Conservation (phyloP, 2,888 invertebrate genomes). For the Conistra vaccinii region DNA sequence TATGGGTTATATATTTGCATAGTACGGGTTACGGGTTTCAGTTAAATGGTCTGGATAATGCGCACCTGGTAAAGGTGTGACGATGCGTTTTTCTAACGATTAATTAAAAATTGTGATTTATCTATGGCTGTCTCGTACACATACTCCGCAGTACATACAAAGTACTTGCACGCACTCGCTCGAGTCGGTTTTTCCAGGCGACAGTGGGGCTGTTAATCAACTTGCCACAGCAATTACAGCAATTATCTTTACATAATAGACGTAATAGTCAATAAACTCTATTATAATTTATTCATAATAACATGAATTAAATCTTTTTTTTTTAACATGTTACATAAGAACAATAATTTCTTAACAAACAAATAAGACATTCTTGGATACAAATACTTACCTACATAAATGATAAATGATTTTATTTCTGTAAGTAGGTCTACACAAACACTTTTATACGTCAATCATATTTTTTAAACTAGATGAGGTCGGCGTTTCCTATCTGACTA, state of each 20-base stretch:
- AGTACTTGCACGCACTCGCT: conserved; percentile 2
- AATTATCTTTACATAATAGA: conserved; percentile 57
- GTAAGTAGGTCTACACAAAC: too few relatives aligned
- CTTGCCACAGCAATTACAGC: conserved; percentile 45
- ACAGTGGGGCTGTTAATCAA: conserved; percentile 49
- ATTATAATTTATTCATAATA: conserved; percentile 30
- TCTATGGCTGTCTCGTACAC: conserved; percentile 17
- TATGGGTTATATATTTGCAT: conserved; percentile 73
- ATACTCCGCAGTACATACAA: conserved; percentile 26
- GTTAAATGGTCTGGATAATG: conserved; percentile 65
- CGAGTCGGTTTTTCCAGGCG: conserved; percentile 43
- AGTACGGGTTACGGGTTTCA: conserved; percentile 56
- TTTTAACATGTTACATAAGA: background rate
- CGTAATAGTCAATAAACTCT: conserved; percentile 51
- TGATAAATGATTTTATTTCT: too few relatives aligned
- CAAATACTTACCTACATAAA: too few relatives aligned
- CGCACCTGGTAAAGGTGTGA: conserved; percentile 71
- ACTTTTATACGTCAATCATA: too few relatives aligned
- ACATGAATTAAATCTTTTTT: conserved; percentile 6
- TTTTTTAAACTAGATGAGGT: too few relatives aligned
- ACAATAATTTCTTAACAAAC: background rate
- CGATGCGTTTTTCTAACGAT: conserved; percentile 55
- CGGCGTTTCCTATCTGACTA: too few relatives aligned
- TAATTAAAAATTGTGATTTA: conserved; percentile 30
- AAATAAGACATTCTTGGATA: background rate